These are phyloP conservation scores for Vulpes lagopus DNA, from an alignment of 2,113 vertebrate species.

Conservation along the genomic window DNA sequence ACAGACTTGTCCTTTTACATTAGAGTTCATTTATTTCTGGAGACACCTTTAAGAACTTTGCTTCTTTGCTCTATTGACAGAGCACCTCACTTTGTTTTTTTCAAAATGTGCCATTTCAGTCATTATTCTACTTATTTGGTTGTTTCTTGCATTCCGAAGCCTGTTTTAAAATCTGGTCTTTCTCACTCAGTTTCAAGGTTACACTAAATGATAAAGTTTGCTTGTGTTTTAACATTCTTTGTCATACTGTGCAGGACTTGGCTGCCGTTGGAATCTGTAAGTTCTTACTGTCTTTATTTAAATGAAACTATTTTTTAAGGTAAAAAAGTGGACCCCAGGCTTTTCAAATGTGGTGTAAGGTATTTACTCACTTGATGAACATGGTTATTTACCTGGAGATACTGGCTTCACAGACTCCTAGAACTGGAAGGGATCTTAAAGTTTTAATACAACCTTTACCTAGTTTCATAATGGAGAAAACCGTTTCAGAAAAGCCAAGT, in stretches of 20 bases:
- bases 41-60: slow-evolving; percentile 32
- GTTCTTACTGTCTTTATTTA: slow-evolving; percentile 45
- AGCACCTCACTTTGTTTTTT: slow-evolving; percentile 5
- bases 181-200: slow-evolving; percentile 57
- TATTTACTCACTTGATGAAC: slow-evolving; percentile 10
- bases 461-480: not conserved
- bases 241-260: not conserved
- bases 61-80: slow-evolving; percentile 13
- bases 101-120: slow-evolving; percentile 34
- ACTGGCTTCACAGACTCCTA: slow-evolving; percentile 37
- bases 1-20: not conserved
- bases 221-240: slow-evolving; percentile 44
- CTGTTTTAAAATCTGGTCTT: slow-evolving; percentile 60
- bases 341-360: not conserved
- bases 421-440: slow-evolving; percentile 46
- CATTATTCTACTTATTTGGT: slow-evolving; percentile 47
- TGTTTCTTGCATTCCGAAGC: slow-evolving; percentile 56
- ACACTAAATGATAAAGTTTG: slow-evolving; percentile 47
- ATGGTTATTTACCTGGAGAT: not conserved
- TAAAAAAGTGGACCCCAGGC: not conserved
- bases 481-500: not conserved
- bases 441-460: not conserved
- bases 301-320: slow-evolving; percentile 48
- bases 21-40: slow-evolving; percentile 59
- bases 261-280: not conserved